phyloP scores from a whole-genome alignment of 2,113 vertebrate genomes.

The Cavia porcellus region DNA sequence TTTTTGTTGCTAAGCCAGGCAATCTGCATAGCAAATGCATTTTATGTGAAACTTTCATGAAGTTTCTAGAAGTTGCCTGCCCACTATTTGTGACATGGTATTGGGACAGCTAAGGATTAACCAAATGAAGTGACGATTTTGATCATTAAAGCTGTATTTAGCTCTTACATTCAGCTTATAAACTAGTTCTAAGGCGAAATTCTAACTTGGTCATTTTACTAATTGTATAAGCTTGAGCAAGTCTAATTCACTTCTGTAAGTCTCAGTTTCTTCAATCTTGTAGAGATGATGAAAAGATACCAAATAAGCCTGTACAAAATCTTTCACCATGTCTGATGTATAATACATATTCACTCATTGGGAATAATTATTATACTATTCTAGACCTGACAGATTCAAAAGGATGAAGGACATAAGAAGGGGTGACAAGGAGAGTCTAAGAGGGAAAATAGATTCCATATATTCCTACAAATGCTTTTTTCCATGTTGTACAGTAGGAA shows the following conservation, averaged over 20 bases:
- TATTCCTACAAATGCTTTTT: constrained; percentile 39
- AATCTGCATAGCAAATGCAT: constrained; percentile 58
- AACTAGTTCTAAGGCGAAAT: background rate
- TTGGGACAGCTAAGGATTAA: background rate
- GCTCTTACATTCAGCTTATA: constrained; percentile 43
- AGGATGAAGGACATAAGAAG: background rate
- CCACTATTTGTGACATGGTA: background rate
- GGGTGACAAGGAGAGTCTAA: background rate
- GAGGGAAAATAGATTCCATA: background rate
- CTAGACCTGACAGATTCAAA: background rate
- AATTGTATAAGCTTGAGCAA: background rate
- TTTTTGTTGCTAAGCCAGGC: constrained; percentile 51
- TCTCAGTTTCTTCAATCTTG: background rate
- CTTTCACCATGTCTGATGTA: background rate
- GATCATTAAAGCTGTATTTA: constrained; percentile 57
- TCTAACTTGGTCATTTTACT: background rate
- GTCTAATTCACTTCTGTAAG: background rate
- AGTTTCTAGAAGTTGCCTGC: background rate
- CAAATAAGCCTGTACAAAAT: constrained; percentile 22
- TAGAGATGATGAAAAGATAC: background rate
- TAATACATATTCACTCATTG: background rate
- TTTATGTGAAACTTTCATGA: constrained; percentile 7
- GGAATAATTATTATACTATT: background rate
- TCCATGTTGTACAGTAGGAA: background rate
- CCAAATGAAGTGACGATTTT: constrained; percentile 39